These are phyloP conservation scores for Amphilophus citrinellus DNA, from an alignment of 2,113 vertebrate genomes.

Conservation along the genomic window DNA sequence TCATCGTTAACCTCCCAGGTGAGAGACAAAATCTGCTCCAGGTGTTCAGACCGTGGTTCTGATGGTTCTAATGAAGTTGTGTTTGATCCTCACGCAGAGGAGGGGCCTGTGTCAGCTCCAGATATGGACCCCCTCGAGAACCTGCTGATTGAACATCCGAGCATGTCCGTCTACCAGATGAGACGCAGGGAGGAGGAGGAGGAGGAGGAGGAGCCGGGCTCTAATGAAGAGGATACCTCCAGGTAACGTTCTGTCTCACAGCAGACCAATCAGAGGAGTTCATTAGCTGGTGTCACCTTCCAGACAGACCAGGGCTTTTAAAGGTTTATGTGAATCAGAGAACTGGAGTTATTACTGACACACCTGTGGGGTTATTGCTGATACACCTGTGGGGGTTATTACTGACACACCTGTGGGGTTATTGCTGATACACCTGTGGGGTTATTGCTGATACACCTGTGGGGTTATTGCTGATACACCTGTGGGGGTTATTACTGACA, in stretches of 20 bases:
- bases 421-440: too few species aligned
- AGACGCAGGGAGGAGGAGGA: conserved; percentile 47
- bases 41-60: fast-evolving
- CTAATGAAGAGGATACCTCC: conserved; percentile 58
- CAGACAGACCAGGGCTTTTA: too few species aligned
- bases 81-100: conserved; percentile 51
- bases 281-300: too few species aligned
- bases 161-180: conserved; percentile 83
- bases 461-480: too few species aligned
- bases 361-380: too few species aligned
- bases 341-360: too few species aligned
- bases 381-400: too few species aligned
- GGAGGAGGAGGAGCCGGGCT: conserved; percentile 36
- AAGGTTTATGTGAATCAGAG: too few species aligned
- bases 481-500: too few species aligned
- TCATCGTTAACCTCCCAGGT: conserved; percentile 80
- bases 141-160: conserved; percentile 82
- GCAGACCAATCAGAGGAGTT: not conserved
- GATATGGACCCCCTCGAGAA: conserved; percentile 75
- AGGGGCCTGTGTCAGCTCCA: conserved; percentile 13
- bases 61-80: not conserved
- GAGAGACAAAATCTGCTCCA: not conserved
- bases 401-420: too few species aligned
- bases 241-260: conserved; percentile 61
- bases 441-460: too few species aligned